Evolutionary conservation across 2,888 invertebrate genomes (phyloP).

Genomic region (Agonopterix subpropinquella): DNA sequence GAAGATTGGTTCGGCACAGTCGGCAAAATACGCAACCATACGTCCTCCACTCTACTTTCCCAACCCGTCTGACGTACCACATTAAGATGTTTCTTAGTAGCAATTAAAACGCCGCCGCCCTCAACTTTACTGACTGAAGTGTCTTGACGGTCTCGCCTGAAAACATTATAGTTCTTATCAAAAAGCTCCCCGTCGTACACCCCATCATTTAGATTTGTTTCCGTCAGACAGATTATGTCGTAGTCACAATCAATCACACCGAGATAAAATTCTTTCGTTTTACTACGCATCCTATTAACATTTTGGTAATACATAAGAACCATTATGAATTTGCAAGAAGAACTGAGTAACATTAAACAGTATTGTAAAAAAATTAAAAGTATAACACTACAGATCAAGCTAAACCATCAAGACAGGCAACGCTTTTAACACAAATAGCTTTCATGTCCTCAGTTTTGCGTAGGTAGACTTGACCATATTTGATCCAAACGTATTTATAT

Average conservation of each 20-base stretch:
- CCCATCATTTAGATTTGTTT: not conserved
- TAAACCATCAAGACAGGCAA: not conserved
- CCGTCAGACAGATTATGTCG: not conserved
- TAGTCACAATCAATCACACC: not conserved
- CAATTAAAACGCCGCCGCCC: not conserved
- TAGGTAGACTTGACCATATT: not conserved
- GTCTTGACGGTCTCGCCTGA: not conserved
- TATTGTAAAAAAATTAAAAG: not conserved
- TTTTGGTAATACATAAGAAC: not conserved
- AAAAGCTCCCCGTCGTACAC: not conserved
- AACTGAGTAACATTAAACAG: too few relatives aligned
- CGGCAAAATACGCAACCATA: not conserved
- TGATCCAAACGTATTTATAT: not conserved
- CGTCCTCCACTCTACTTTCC: not conserved
- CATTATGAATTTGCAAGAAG: too few relatives aligned
- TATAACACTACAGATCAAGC: not conserved
- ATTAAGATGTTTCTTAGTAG: not conserved
- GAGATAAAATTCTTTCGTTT: not conserved
- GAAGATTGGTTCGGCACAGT: not conserved
- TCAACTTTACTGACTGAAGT: not conserved
- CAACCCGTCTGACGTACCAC: not conserved
- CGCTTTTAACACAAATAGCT: not conserved
- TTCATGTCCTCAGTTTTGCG: not conserved
- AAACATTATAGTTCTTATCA: not conserved
- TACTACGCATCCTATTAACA: not conserved